phyloP scores from a whole-genome alignment of 2,113 vertebrate species.

The Ceratotherium simum region DNA sequence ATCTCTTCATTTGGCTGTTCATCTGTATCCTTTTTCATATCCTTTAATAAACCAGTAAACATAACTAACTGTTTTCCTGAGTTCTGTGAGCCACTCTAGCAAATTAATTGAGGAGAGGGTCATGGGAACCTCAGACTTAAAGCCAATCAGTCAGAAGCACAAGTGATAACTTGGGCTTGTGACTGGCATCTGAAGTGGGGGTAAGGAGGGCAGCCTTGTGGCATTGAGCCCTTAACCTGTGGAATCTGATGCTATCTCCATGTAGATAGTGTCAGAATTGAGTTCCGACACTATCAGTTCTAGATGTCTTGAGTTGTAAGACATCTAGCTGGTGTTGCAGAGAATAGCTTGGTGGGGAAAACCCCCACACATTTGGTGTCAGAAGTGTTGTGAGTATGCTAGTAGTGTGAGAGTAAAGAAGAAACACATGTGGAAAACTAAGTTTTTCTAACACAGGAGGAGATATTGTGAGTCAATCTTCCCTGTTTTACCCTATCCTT shows the following conservation, averaged over 20 bases:
- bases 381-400: not conserved
- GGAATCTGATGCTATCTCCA: not conserved
- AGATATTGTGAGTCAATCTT: not conserved
- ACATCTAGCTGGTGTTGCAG: not conserved
- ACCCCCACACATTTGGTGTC: no score
- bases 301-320: no score
- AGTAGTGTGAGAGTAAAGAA: not conserved
- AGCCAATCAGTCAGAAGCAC: not conserved
- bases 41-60: not conserved
- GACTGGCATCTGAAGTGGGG: not conserved
- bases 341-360: not conserved
- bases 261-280: not conserved
- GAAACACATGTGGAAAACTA: not conserved
- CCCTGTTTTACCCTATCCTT: not conserved
- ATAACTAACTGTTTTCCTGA: not conserved
- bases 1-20: not conserved
- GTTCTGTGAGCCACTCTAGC: not conserved
- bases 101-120: not conserved
- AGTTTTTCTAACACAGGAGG: not conserved
- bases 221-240: not conserved
- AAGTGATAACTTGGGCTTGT: not conserved
- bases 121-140: not conserved
- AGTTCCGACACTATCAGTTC: not conserved
- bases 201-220: no score
- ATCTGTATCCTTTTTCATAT: not conserved